Conservation (phyloP, 1,140 invertebrate species). For the Drosophila repleta region DNA sequence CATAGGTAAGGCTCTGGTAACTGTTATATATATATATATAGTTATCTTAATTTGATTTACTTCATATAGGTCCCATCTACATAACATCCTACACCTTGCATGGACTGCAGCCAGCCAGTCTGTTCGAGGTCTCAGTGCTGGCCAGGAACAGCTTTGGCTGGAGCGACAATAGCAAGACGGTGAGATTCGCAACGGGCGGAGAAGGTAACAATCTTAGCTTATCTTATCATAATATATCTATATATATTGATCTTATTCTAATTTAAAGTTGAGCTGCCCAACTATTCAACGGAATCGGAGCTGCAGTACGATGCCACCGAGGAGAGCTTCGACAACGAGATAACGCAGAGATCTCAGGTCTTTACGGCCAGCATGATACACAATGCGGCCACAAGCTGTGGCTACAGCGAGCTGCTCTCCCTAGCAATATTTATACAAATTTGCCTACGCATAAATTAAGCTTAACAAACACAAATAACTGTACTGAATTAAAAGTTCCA, state of each 20-base stretch:
- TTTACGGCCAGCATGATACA: constrained; percentile 63
- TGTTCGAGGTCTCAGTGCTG: constrained; percentile 88
- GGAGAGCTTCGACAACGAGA: constrained; percentile 65
- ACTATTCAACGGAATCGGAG: constrained; percentile 80
- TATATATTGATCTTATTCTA: neutral
- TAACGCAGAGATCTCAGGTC: constrained; percentile 61
- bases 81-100: constrained; percentile 87
- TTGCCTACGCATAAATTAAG: constrained; percentile 34
- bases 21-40: neutral
- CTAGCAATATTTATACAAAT: constrained; percentile 38
- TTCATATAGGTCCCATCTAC: constrained; percentile 85
- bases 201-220: constrained; percentile 81
- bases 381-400: constrained; percentile 18
- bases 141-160: constrained; percentile 89
- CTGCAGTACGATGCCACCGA: constrained; percentile 60
- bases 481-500: constrained; percentile 50
- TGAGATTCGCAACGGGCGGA: constrained; percentile 88
- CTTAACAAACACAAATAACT: constrained; percentile 1
- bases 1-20: constrained; percentile 59
- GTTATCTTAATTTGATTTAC: neutral
- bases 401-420: constrained; percentile 31
- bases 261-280: constrained; percentile 71
- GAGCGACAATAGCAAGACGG: constrained; percentile 87
- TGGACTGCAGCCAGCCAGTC: constrained; percentile 86
- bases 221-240: neutral